Evolutionary conservation across 1,140 invertebrate species (phyloP).

Genomic region (Trypoxylus dichotomus): DNA sequence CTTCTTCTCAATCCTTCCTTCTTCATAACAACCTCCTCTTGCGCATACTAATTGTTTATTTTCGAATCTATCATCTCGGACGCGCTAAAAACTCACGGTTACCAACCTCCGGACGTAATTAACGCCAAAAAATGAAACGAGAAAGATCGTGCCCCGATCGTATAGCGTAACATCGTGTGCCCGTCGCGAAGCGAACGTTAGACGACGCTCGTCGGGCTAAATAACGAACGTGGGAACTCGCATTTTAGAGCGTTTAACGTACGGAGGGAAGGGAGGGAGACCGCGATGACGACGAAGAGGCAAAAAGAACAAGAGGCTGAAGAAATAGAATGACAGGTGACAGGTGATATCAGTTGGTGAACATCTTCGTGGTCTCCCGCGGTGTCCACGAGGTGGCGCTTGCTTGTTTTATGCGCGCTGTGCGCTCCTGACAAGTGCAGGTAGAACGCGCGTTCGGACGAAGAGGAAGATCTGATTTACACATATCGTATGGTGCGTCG

Average conservation of each 20-base stretch:
- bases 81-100: neutral
- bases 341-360: constrained; percentile 26
- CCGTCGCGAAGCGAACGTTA: neutral
- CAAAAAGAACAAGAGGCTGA: neutral
- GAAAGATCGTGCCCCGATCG: neutral
- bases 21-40: neutral
- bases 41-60: neutral
- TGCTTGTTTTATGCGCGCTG: neutral
- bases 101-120: neutral
- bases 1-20: neutral
- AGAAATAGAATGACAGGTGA: constrained; percentile 21
- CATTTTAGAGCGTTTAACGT: neutral
- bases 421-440: constrained; percentile 7
- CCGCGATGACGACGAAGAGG: neutral
- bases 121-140: neutral
- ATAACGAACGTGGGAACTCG: constrained; percentile 23
- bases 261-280: neutral
- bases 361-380: constrained; percentile 28
- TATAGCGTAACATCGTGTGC: neutral
- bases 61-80: neutral
- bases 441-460: neutral
- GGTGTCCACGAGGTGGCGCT: constrained; percentile 24
- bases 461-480: constrained; percentile 1
- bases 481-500: neutral
- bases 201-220: too few species aligned